Evolutionary conservation across 2,797 vertebrate genomes (phyloP), one percentile per base, ranked within the genome.

Genomic region (Pseudomugil tenellus): DNA sequence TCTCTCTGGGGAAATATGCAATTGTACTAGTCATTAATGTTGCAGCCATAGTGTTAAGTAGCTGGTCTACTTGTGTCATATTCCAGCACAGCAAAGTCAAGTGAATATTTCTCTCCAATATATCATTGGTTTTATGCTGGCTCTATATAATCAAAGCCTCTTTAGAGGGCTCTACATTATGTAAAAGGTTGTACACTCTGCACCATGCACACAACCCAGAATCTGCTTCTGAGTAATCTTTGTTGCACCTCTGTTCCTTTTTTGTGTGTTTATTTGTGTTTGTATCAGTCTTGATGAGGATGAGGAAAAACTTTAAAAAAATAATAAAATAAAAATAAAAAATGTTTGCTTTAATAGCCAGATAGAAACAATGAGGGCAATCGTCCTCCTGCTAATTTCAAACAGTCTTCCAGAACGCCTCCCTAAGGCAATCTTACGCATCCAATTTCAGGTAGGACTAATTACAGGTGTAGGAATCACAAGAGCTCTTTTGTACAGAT

Each of bases 351-450:
- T 87, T 91, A 92, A 90, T 82, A 85, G 80, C 91, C 92, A 94
- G 92, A 93, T 93, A 92, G 84, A 88, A 90, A 92, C 90, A 93
- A 93, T 93, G 91, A 93, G 88, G 85, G 78, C 87, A 86, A 88
- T 87, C 78, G 63, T 77, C 90, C 89, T 90, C 85, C 78, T 81
- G 86, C 85, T 92, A 93, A 92, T 93, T 87, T 84, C 77, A 90
- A 90, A 87, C 87, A 87, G 91, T 71, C 87, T 91, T 89, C 80
- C 87, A 90, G 89, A 87, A 92, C 66, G 46, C 88, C 79, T 92
- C 89, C 91, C 91, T 57, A 52, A 91, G 90, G 89, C 90, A 91
- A 92, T 92, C 88, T 39, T 58, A 49, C 52, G 87, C 85, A 87
- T 58, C n/a, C 85, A 83, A 87, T 91, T 87, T 87, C 88, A 93